Evolutionary conservation across 2,888 invertebrate species (phyloP), one percentile per base, ranked within the genome.

Genomic region (Itoplectis maculator): DNA sequence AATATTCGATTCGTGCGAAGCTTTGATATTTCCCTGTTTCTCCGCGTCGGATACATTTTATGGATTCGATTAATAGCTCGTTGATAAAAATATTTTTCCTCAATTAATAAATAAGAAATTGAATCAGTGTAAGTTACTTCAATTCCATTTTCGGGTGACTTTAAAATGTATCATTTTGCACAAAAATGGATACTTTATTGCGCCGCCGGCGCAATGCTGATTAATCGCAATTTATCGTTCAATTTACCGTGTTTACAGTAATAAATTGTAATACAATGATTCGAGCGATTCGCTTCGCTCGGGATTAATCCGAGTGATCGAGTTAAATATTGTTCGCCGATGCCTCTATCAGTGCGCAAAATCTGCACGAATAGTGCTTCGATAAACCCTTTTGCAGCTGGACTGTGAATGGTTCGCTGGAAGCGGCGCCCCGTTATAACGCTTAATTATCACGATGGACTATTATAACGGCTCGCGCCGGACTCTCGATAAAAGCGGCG

Each of bases 371-470:
- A n/a, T 6, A 37, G 42, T 45, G 45, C 61, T 69, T 66, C 54
- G 42, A 77, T 72, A 72, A 61, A 47, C 42, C 20, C 66, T 79
- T n/a, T 68, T 68, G 79, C 78, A 42, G 49, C 9, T 68, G 20
- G 49, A 11, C 51, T 65, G 59, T 15, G n/a, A 51, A 66, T 35
- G 61, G 51, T 76, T 72, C 11, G 69, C 65, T 61, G 37, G 51
- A 13, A 13, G 3, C 81, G 47, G 37, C 72, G 72, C 47, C 20
- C 82, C 82, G 82, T 82, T 82, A 82, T 68, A 72, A 70, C 79
- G 79, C 72, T 82, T 76, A 82, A 82, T 79, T 82, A 82, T 82
- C 79, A 79, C 82, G 75, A 61, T 76, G 69, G 65, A 79, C 75
- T 68, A 76, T 82, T 79, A 82, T 82, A 82, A 82, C 82, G 79